Conservation (phyloP, 1,140 invertebrate genomes). For the Hirudo medicinalis region DNA sequence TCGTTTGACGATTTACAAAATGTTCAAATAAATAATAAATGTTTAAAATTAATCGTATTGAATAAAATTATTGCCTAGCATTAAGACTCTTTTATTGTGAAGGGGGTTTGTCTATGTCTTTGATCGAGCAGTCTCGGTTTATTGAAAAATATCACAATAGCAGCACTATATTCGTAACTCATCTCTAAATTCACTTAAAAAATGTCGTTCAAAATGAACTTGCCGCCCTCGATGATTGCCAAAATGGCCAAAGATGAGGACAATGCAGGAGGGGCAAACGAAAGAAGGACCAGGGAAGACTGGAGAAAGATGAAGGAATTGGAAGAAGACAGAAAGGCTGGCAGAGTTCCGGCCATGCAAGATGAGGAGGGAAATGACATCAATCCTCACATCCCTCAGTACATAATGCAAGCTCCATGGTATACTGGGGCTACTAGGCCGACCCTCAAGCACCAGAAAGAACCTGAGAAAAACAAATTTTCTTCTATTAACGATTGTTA, state of each 20-base stretch:
- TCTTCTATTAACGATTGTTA: slow-evolving; percentile 62
- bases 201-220: slow-evolving; percentile 37
- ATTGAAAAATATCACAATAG: too few relatives aligned
- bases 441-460: slow-evolving; percentile 92
- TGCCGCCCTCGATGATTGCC: slow-evolving; percentile 39
- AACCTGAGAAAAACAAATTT: slow-evolving; percentile 61
- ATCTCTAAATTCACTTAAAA: too few relatives aligned
- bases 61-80: too few relatives aligned
- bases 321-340: slow-evolving; percentile 94
- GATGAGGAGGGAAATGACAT: slow-evolving; percentile 96
- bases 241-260: slow-evolving; percentile 29
- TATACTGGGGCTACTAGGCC: slow-evolving; percentile 85
- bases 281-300: slow-evolving; percentile 36
- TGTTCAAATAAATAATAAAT: too few relatives aligned
- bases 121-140: too few relatives aligned
- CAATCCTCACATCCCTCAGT: slow-evolving; percentile 98
- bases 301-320: slow-evolving; percentile 63
- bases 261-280: slow-evolving; percentile 1
- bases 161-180: too few relatives aligned
- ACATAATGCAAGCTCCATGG: slow-evolving; percentile 96
- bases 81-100: too few relatives aligned
- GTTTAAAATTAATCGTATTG: too few relatives aligned
- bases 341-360: slow-evolving; percentile 91
- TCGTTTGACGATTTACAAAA: too few relatives aligned
- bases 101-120: too few relatives aligned